Evolutionary conservation across 2,113 vertebrate genomes (phyloP), one percentile per base, ranked within the genome.

Genomic region (Pseudorasbora parva): DNA sequence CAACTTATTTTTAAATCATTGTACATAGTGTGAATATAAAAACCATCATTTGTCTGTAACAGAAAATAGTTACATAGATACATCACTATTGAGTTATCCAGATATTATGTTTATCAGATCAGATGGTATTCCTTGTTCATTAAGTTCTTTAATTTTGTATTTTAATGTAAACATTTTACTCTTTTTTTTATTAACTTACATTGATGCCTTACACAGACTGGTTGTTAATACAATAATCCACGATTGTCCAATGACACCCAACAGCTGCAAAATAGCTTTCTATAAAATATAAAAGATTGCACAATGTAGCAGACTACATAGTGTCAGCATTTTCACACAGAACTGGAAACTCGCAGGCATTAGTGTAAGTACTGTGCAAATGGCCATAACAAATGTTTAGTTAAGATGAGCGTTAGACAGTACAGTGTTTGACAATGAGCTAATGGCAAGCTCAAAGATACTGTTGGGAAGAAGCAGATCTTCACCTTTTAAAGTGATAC

Each of bases 341-440:
- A 21, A n/a, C 5, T 8, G n/a, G n/a, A 73, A 74, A 33, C 72
- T 33, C 9, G 2, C 25, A 2, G 3, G 15, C 30, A 66, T 8
- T 30, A 8, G 15, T 1, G 60, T 33, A 64, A 33, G 60, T 64
- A 73, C 19, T 0, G 25, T 21, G 49, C 49, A 33, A 75, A 33
- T 12, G 1, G 27, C 49, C 3, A 2, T 75, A 54, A n/a, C 23
- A 5, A 10, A 10, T 54, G 43, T 25, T 72, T 17, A 72, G 23
- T 47, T 30, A 2, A 3, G 33, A 41, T 59, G 5, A n/a, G 19
- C 21, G 43, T 77, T 41, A 59, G 33, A 41, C 51, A 8, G 19
- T n/a, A 66, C 62, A 69, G 10, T 69, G 66, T 69, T n/a, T 69
- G 66, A 43, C 19, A 41, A 43, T 43, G 33, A n/a, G 66, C 66